A percentile compares a stretch with the other conserved stretches of the same genome.
These are phyloP conservation scores for Argopecten irradians DNA, from an alignment of 1,140 invertebrate species.

Conservation along the genomic window DNA sequence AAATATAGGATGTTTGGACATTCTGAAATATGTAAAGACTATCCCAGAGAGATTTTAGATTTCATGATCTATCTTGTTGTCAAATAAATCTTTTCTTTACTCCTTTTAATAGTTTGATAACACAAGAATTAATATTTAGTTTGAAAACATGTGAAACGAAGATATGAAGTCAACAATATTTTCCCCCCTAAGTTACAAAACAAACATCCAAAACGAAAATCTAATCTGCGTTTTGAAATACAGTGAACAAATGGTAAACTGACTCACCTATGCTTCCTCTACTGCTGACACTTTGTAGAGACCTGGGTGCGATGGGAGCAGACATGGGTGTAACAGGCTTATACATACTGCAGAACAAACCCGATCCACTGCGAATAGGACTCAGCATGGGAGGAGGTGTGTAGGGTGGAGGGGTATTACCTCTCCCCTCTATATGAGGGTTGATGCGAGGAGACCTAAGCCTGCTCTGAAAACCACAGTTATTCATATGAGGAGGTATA, in stretches of 20 bases:
- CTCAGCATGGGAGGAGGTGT: conserved; percentile 95
- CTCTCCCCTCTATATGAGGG: conserved; percentile 65
- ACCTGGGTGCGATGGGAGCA: conserved; percentile 64
- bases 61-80: too few relatives aligned
- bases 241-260: background rate
- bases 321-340: conserved; percentile 68
- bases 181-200: too few relatives aligned
- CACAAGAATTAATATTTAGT: too few relatives aligned
- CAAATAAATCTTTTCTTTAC: too few relatives aligned
- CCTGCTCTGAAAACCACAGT: conserved; percentile 78
- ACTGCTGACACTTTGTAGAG: conserved; percentile 39
- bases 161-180: background rate
- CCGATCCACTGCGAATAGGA: conserved; percentile 90
- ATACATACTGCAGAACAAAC: conserved; percentile 84
- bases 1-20: too few relatives aligned
- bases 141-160: too few relatives aligned
- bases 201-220: too few relatives aligned
- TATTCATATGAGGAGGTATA: conserved; percentile 79
- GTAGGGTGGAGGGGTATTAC: conserved; percentile 82
- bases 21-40: too few relatives aligned
- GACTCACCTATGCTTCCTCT: background rate
- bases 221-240: too few relatives aligned
- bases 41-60: too few relatives aligned
- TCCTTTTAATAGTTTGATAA: too few relatives aligned
- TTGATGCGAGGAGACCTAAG: conserved; percentile 80